A percentile compares a stretch with the other conserved stretches of the same genome.
Conservation (phyloP, 2,113 vertebrate genomes). For the Regulus satrapa region DNA sequence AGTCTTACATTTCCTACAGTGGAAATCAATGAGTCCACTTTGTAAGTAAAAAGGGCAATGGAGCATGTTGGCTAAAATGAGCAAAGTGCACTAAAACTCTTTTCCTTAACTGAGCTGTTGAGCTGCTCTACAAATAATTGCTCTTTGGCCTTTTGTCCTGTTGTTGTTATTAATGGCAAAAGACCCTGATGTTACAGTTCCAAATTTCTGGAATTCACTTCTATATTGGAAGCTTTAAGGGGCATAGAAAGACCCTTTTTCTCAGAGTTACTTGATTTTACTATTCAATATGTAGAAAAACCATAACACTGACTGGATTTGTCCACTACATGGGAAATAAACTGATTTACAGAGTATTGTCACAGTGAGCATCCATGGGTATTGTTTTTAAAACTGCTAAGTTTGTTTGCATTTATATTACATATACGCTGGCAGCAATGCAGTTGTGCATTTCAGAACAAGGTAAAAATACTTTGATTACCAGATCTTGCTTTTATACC, state of each 20-base stretch:
- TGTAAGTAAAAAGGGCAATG: not conserved
- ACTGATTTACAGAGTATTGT: slow-evolving; percentile 62
- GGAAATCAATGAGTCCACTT: slow-evolving; percentile 31
- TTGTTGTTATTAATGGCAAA: not conserved
- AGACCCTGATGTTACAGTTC: slow-evolving; percentile 8
- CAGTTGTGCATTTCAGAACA: not conserved
- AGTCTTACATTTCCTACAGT: slow-evolving; percentile 37
- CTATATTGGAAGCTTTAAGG: slow-evolving; percentile 50
- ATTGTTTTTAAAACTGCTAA: not conserved
- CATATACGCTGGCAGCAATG: not conserved
- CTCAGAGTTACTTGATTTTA: slow-evolving; percentile 63
- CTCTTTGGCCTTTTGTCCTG: slow-evolving; percentile 53
- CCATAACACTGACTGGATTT: slow-evolving; percentile 59
- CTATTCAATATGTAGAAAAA: slow-evolving; percentile 56
- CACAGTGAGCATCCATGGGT: slow-evolving; percentile 33
- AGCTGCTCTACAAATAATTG: slow-evolving; percentile 42
- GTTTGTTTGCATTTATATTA: not conserved
- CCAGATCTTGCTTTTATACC: not conserved
- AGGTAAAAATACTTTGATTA: not conserved
- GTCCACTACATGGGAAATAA: slow-evolving; percentile 67
- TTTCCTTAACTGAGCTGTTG: slow-evolving; percentile 47
- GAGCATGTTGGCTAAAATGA: slow-evolving; percentile 64
- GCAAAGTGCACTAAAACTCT: slow-evolving; percentile 59
- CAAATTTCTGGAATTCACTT: slow-evolving; percentile 38
- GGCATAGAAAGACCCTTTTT: slow-evolving; percentile 28